phyloP scores from a whole-genome alignment of 2,888 invertebrate genomes.

The Octonoba sinensis region DNA sequence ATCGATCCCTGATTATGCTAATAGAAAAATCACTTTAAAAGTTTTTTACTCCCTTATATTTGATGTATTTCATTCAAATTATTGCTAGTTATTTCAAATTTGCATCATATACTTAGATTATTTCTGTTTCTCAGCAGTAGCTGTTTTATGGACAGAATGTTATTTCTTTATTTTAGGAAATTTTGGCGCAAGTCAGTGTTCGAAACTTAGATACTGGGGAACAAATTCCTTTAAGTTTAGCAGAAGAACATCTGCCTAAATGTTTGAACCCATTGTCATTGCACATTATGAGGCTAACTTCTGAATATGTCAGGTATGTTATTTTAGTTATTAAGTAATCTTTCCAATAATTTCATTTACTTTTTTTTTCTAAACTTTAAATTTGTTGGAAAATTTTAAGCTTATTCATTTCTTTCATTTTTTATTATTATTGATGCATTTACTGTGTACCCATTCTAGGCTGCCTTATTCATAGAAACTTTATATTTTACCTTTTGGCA shows the following conservation, averaged over 20 bases:
- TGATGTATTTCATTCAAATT: too few species aligned
- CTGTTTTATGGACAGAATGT: too few species aligned
- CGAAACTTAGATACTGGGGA: constrained; percentile 81
- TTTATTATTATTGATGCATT: too few species aligned
- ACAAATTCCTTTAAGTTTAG: constrained; percentile 91
- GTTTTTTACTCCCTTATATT: too few species aligned
- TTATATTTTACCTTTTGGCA: too few species aligned
- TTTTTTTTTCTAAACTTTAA: neutral
- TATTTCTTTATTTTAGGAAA: constrained; percentile 82
- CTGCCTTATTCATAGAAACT: too few species aligned
- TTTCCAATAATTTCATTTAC: neutral
- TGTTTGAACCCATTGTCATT: constrained; percentile 93
- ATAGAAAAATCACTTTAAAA: too few species aligned
- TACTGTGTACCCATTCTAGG: too few species aligned
- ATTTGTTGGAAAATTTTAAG: neutral
- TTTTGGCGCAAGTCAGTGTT: constrained; percentile 85
- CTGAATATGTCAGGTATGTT: constrained; percentile 82
- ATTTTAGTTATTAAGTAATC: neutral
- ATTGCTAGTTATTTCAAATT: too few species aligned
- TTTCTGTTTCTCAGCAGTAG: too few species aligned
- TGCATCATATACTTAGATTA: too few species aligned
- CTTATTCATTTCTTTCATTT: neutral
- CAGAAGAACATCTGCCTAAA: constrained; percentile 91
- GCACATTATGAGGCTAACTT: constrained; percentile 93
- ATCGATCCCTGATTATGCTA: too few species aligned